Conservation (phyloP, 2,113 vertebrate species). For the Redunca redunca region DNA sequence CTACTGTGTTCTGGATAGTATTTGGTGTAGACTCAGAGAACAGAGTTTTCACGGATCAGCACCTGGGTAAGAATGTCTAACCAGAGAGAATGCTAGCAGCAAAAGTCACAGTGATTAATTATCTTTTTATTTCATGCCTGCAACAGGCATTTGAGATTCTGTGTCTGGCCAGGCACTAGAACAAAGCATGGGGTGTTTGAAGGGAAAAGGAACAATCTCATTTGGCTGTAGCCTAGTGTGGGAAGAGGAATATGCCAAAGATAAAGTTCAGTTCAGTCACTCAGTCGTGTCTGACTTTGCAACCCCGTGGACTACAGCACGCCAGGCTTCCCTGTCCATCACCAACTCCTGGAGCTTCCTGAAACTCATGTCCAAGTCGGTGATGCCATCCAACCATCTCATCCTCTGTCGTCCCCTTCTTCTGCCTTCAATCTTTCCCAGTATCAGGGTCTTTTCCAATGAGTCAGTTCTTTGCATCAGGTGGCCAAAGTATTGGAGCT, state of each 20-base stretch:
- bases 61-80: background rate
- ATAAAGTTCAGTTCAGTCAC: background rate
- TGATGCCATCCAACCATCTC: background rate
- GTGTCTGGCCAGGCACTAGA: background rate
- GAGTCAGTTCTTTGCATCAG: background rate
- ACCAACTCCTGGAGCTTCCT: background rate
- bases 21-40: background rate
- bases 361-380: background rate
- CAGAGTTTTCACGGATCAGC: background rate
- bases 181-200: background rate
- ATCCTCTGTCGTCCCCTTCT: background rate
- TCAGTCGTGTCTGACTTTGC: background rate
- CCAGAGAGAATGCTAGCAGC: background rate
- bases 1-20: background rate
- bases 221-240: background rate
- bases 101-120: background rate
- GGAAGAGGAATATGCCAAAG: background rate
- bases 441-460: background rate
- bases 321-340: background rate
- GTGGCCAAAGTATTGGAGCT: background rate
- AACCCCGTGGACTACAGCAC: background rate
- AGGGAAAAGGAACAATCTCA: background rate
- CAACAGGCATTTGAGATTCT: background rate
- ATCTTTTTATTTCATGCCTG: background rate
- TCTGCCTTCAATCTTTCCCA: background rate